A percentile compares a stretch with the other conserved stretches of the same genome.
phyloP scores from a whole-genome alignment of 2,797 vertebrate genomes.

The Sebastes wilsoni region DNA sequence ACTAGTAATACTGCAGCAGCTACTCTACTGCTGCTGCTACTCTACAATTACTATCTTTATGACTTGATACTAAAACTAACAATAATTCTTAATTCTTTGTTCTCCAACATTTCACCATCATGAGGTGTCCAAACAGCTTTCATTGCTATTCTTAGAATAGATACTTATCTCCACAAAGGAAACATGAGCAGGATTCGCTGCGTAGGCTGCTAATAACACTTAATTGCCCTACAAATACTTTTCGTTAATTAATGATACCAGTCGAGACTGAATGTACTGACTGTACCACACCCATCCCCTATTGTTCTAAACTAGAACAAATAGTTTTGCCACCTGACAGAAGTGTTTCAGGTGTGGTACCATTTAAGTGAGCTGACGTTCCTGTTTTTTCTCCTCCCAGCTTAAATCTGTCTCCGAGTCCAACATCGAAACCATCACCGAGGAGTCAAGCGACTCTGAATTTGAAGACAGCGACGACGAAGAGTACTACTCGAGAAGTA shows the following conservation, averaged over 20 bases:
- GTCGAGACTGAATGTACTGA: background rate
- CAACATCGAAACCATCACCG: background rate
- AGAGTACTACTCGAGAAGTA: accelerated
- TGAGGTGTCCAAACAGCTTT: background rate
- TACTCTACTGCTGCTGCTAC: background rate
- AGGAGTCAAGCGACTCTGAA: background rate
- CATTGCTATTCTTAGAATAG: background rate
- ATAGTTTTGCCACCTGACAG: background rate
- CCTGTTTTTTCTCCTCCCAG: background rate
- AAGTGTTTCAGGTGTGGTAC: background rate
- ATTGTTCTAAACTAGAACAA: background rate
- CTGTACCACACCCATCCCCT: background rate
- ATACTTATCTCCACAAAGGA: background rate
- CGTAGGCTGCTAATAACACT: accelerated
- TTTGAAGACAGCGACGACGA: background rate
- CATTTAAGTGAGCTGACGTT: background rate
- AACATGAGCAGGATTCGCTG: no score
- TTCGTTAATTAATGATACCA: background rate
- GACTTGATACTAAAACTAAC: background rate
- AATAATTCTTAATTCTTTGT: background rate
- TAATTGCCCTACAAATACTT: background rate
- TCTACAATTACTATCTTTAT: background rate
- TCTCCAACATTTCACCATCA: background rate
- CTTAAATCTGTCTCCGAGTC: background rate
- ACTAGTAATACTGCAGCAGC: background rate